Evolutionary conservation across 2,888 invertebrate species (phyloP), one percentile per base, ranked within the genome.

Genomic region (Temnothorax ravouxi): DNA sequence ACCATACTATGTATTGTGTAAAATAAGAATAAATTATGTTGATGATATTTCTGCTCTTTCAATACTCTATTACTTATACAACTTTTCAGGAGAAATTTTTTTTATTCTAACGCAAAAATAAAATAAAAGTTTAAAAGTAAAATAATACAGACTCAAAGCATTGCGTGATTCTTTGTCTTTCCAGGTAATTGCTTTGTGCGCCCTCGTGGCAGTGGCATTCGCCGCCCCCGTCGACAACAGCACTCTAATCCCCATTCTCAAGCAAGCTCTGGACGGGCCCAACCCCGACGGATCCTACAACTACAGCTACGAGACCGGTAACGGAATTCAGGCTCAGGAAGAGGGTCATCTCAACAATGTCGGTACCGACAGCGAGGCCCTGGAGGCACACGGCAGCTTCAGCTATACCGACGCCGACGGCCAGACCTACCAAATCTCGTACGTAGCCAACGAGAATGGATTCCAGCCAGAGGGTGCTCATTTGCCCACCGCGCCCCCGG

Each of bases 401-500:
- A 95, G 95, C 25, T 96, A 95, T 92, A 95, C 95, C 29, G 95
- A 96, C 38, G 96, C 96, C 18, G 97, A 97, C 88, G 97, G 97
- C n/a, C 94, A 95, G 62, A 95, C 95, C 18, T 95, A 96, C 89
- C 92, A 95, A n/a, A 93, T 97, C 84, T 94, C 95, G 66, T 97
- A 97, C 94, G 92, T 96, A 83, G 97, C 97, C 88, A 96, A 97
- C 90, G 97, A 97, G 93, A 96, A 96, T 88, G 97, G 97, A 84
- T 97, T 96, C 95, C 96, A 96, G 87, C 96, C 97, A 44, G 94
- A 95, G 94, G 97, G 95, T 52, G 94, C 91, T 47, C 95, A 95
- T 87, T 89, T 95, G 44, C 95, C 95, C 5, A 93, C 94, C 1
- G 91, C 95, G 2, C 93, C 93, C 52, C 87, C 91, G 67, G 93